Percentiles rank a stretch among this genome's conserved stretches.
These are phyloP conservation scores for Gavialis gangeticus DNA, from an alignment of 2,113 vertebrate species.

Conservation along the genomic window DNA sequence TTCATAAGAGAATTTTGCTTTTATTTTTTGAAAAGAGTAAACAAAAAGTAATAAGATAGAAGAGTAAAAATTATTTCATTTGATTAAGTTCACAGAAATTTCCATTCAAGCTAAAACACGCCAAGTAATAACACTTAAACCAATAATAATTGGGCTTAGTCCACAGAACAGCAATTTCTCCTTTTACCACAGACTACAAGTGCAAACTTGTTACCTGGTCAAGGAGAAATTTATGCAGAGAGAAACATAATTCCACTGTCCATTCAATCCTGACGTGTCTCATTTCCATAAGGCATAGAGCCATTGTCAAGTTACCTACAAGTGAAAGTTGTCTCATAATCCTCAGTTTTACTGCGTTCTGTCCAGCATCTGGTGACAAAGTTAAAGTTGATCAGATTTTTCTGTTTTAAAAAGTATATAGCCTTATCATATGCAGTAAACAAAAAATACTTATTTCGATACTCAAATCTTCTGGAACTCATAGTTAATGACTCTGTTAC, in stretches of 20 bases:
- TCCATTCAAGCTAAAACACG: slow-evolving; percentile 44
- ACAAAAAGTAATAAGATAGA: slow-evolving; percentile 12
- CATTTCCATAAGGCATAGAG: slow-evolving; percentile 61
- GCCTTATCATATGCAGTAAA: slow-evolving; percentile 14
- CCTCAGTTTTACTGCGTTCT: slow-evolving; percentile 57
- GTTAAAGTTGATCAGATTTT: slow-evolving; percentile 77
- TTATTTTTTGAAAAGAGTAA: slow-evolving; percentile 13
- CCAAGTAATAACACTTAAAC: slow-evolving; percentile 52
- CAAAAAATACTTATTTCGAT: slow-evolving; percentile 47
- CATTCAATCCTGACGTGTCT: slow-evolving; percentile 37
- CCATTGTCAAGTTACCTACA: slow-evolving; percentile 70
- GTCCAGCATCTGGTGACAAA: slow-evolving; percentile 73
- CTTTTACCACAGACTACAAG: slow-evolving; percentile 44
- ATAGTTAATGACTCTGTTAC: slow-evolving; percentile 10
- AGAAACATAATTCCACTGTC: slow-evolving; percentile 70
- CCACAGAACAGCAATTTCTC: slow-evolving; percentile 38
- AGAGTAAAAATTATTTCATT: slow-evolving; percentile 50
- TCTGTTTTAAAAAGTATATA: slow-evolving; percentile 52
- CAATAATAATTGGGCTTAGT: slow-evolving; percentile 42
- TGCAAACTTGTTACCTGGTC: slow-evolving; percentile 72
- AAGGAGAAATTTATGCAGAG: slow-evolving; percentile 67
- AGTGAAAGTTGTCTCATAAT: slow-evolving; percentile 75
- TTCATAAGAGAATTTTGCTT: slow-evolving; percentile 2
- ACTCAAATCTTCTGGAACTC: neutral
- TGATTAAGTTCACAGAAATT: slow-evolving; percentile 48